Evolutionary conservation across 2,888 invertebrate species (phyloP).

Genomic region (Lycocerus yunnanus): DNA sequence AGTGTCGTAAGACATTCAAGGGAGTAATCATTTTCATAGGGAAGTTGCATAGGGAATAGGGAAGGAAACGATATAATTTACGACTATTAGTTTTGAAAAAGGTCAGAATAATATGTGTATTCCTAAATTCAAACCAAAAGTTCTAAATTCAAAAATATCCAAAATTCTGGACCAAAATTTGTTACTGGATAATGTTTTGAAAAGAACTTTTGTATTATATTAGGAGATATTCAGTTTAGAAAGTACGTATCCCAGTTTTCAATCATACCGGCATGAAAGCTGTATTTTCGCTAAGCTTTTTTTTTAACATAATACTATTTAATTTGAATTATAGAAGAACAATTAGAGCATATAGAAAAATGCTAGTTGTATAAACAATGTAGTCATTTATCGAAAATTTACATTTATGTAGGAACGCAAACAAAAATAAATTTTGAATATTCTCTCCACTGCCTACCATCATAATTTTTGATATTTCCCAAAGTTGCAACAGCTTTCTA

Average conservation of each 20-base stretch:
- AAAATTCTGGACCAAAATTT: no score
- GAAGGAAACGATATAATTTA: no score
- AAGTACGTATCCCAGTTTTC: background rate
- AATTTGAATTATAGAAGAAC: background rate
- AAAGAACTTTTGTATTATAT: no score
- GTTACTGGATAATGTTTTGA: background rate
- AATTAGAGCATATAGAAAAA: background rate
- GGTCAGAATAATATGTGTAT: no score
- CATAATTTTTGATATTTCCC: background rate
- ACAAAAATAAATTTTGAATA: background rate
- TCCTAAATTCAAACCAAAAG: no score
- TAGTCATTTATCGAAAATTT: background rate
- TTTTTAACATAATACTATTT: background rate
- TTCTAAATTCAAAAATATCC: no score
- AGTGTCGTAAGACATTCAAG: no score
- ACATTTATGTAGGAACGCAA: background rate
- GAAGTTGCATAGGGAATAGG: no score
- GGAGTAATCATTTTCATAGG: no score
- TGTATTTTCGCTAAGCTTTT: background rate
- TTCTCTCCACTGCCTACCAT: background rate
- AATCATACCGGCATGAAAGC: background rate
- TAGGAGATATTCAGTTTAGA: background rate
- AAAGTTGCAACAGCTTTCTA: conserved; percentile 18
- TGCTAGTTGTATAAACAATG: background rate
- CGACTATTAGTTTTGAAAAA: no score